Evolutionary conservation across 2,888 invertebrate species (phyloP).

Genomic region (Agrochola macilenta): DNA sequence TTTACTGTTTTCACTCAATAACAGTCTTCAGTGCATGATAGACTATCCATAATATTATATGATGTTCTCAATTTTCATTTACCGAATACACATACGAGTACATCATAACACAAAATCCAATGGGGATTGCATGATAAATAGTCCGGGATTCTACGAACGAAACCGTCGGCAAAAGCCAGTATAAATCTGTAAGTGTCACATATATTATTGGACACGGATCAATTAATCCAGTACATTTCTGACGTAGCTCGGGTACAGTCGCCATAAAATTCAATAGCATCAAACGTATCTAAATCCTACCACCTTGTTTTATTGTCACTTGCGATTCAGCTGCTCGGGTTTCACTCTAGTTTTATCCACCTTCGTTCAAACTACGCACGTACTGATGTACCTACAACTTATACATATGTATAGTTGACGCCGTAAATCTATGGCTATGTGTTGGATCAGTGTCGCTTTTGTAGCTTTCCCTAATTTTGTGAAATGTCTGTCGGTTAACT

Average conservation of each 20-base stretch:
- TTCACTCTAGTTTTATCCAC: conserved; percentile 38
- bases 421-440: conserved; percentile 19
- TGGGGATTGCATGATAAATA: conserved; percentile 52
- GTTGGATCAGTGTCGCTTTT: conserved; percentile 29
- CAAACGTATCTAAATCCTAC: conserved; percentile 48
- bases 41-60: not conserved
- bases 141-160: conserved; percentile 14
- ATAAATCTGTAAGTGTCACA: conserved; percentile 62
- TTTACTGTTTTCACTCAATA: not conserved
- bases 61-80: conserved; percentile 29
- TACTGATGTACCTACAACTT: not conserved
- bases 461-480: conserved; percentile 35
- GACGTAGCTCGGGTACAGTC: conserved; percentile 30
- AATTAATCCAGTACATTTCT: conserved; percentile 54
- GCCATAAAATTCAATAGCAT: conserved; percentile 62
- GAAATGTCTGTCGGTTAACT: not conserved
- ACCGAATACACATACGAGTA: conserved; percentile 33
- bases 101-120: conserved; percentile 35
- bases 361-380: conserved; percentile 29
- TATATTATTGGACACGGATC: conserved; percentile 56
- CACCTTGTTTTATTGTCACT: conserved; percentile 60
- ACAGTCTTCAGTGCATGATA: not conserved
- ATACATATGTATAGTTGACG: conserved; percentile 14
- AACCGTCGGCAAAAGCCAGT: conserved; percentile 25
- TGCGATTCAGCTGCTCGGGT: conserved; percentile 38